Base-by-base conservation (phyloP, 1,140 invertebrate species). In the Tetramorium alpestre region DNA sequence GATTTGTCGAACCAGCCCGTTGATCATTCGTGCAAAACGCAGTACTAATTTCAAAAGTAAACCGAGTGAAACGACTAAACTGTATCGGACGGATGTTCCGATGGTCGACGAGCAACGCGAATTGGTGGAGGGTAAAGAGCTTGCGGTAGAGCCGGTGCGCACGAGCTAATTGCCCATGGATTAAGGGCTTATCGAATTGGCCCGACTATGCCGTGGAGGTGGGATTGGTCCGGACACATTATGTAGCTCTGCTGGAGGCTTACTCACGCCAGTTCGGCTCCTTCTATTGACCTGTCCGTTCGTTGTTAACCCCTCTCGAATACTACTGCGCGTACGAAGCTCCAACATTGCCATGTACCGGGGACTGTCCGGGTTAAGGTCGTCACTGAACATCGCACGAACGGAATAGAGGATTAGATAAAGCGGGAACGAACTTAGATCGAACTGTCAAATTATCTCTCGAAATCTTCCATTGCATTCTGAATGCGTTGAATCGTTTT, bases 171-270 rank as follows among this genome's bases (percentile, higher is more conserved):
- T 93, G 88, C 89, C 90, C 85, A 92, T 88, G 91, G 92, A 93
- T 93, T 90, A 92, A 90, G 91, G 88, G 91, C 87, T 93, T 92
- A 92, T 92, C 91, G 88, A 91, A 90, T 92, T 56, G 87, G 86
- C 77, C 58, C 87, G 70, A 44, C 69, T 81, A 77, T 78, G 60
- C 76, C 81, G 75, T 33, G 51, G 38, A 41, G 60, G 62, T 60
- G 41, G 76, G 58, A 90, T 88, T 84, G 88, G 64, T 87, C 49
- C 56, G 88, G 72, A 81, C 80, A 51, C 87, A 56, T 86, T 88
- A 88, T 82, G 72, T 78, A 73, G 58, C 69, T 33, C 75, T 18
- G 54, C 54, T 65, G 28, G 8, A 87, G 54, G 77, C 67, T 49
- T 51, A 54, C 58, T 22, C 70, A 65, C n/a, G 51, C 69, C 62